Conservation (phyloP, 1,140 invertebrate species). For the Frieseomelitta varia region DNA sequence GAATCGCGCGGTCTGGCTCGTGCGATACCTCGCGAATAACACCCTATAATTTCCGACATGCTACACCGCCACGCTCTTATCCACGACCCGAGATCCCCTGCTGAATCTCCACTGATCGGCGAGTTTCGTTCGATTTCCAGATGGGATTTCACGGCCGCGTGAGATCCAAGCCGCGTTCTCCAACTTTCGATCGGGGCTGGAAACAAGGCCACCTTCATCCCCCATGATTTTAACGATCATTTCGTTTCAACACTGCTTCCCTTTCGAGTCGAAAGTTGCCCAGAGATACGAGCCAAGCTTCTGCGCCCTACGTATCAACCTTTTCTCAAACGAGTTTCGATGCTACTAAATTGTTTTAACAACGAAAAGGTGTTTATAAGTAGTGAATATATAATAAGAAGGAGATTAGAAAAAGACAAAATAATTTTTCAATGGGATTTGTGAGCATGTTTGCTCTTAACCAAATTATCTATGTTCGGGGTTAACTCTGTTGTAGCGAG, state of each 20-base stretch:
- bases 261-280: no score
- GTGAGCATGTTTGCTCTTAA: no score
- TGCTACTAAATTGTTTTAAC: no score
- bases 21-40: conserved; percentile 72
- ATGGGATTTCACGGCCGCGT: conserved; percentile 57
- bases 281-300: no score
- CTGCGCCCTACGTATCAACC: no score
- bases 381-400: no score
- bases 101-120: conserved; percentile 67
- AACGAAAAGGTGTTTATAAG: no score
- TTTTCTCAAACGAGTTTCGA: no score
- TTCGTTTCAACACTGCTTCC: background rate
- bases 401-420: no score
- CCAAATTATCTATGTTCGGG: no score
- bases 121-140: conserved; percentile 75
- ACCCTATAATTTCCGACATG: conserved; percentile 80
- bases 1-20: conserved; percentile 73
- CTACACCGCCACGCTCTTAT: conserved; percentile 75
- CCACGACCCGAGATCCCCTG: conserved; percentile 68
- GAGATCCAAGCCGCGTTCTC: background rate
- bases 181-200: background rate
- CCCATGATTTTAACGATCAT: background rate
- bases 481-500: no score
- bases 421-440: no score
- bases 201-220: background rate